Evolutionary conservation across 2,113 vertebrate species (phyloP), one percentile per base, ranked within the genome.

Genomic region (Nothoprocta pentlandii): DNA sequence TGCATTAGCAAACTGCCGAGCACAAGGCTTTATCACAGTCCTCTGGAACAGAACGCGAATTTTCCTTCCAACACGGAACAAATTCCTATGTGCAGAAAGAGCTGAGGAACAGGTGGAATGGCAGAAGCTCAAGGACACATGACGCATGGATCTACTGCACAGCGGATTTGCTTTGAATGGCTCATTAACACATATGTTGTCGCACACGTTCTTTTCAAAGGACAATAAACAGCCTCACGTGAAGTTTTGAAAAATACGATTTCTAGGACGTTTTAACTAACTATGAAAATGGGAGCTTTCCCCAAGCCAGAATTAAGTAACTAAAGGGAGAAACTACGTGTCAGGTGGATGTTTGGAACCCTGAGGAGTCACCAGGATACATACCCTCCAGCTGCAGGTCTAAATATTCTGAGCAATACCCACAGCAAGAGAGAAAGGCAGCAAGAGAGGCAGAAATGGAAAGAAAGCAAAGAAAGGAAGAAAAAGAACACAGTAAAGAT

Each of bases 361-460:
- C 90, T 36, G 62, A 16, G 53, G 47, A 66, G 68, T 64, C 23
- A 2, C 16, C 4, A 22, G 64, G 75, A 94, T 96, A 97, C 97
- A 22, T 97, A 97, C 97, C 97, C 96, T 91, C 84, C 34, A 87
- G 10, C 74, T 86, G 96, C 95, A 91, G 96, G 95, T 93, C 94
- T 97, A 94, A 97, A 93, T 22, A 95, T 93, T 96, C 97, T 97
- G 97, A 97, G 94, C 87, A 94, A 92, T 47, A 79, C 91, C 96
- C 95, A 49, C 84, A 94, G 87, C 85, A 36, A 80, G 46, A 93
- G 66, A 77, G 62, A 92, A 61, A 56, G 83, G 64, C 82, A 59
- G 71, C 58, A 3, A 83, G 56, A 88, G 51, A 79, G 62, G 68
- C 82, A 67, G 81, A 17, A 15, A 23, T 0, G 7, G 85, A 39